phyloP scores from a whole-genome alignment of 2,113 vertebrate genomes.

The Gopherus evgoodei region DNA sequence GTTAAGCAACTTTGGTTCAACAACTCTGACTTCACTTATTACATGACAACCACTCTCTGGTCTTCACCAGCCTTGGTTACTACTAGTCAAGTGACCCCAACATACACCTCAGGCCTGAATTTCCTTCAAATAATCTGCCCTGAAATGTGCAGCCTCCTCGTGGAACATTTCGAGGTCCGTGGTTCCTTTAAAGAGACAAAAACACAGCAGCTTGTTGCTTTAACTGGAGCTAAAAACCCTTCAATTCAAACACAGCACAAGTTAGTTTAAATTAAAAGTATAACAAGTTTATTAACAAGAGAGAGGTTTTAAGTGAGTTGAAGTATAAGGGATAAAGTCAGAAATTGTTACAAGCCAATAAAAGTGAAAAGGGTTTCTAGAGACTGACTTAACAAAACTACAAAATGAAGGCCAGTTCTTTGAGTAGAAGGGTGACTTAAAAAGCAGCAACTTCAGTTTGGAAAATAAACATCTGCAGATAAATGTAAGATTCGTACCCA shows the following conservation, averaged over 20 bases:
- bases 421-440: too few relatives aligned
- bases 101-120: background rate
- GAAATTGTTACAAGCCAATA: background rate
- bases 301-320: background rate
- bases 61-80: background rate
- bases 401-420: background rate
- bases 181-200: background rate
- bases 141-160: background rate
- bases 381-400: background rate
- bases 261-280: background rate
- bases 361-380: background rate
- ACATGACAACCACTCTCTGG: background rate
- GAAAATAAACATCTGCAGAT: background rate
- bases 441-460: background rate
- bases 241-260: background rate
- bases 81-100: background rate
- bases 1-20: too few relatives aligned
- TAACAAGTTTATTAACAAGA: background rate
- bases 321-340: background rate
- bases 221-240: background rate
- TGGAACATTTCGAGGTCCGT: background rate
- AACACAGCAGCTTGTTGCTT: background rate
- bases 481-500: background rate
- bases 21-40: background rate
- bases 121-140: background rate